Evolutionary conservation across 2,113 vertebrate species (phyloP).

Genomic region (Nerophis lumbriciformis): DNA sequence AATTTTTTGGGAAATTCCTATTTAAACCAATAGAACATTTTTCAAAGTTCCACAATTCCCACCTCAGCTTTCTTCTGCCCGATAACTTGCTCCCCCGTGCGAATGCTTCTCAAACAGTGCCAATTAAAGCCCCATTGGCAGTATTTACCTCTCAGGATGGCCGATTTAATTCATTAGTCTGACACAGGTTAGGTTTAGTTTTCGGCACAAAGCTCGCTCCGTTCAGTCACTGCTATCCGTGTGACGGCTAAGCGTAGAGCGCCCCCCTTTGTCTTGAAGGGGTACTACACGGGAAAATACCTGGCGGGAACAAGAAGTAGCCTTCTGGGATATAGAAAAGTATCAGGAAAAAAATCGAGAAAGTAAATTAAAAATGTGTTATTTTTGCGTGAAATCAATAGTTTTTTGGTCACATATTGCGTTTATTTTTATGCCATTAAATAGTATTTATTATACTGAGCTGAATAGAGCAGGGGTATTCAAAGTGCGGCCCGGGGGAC

Average conservation of each 20-base stretch:
- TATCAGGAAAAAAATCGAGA: no score
- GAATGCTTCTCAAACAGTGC: constrained; percentile 37
- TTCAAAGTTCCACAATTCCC: no score
- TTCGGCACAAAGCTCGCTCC: constrained; percentile 76
- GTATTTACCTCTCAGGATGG: constrained; percentile 72
- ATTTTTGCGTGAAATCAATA: no score
- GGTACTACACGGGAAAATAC: constrained; percentile 40
- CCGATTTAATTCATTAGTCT: constrained; percentile 76
- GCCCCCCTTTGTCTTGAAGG: constrained; percentile 67
- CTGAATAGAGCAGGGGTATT: no score
- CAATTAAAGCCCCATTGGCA: constrained; percentile 10
- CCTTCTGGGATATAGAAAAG: no score
- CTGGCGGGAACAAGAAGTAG: constrained; percentile 49
- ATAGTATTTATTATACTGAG: no score
- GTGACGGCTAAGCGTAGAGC: constrained; percentile 58
- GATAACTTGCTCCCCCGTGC: constrained; percentile 64
- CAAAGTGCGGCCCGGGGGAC: no score
- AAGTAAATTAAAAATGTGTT: no score
- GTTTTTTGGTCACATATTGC: no score
- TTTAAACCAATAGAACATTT: no score
- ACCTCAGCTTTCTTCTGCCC: constrained; percentile 56
- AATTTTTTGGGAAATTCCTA: no score
- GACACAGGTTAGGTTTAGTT: constrained; percentile 73
- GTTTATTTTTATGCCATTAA: no score
- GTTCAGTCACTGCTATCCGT: constrained; percentile 62